phyloP scores from a whole-genome alignment of 2,797 vertebrate species.

The Oreochromis mossambicus region DNA sequence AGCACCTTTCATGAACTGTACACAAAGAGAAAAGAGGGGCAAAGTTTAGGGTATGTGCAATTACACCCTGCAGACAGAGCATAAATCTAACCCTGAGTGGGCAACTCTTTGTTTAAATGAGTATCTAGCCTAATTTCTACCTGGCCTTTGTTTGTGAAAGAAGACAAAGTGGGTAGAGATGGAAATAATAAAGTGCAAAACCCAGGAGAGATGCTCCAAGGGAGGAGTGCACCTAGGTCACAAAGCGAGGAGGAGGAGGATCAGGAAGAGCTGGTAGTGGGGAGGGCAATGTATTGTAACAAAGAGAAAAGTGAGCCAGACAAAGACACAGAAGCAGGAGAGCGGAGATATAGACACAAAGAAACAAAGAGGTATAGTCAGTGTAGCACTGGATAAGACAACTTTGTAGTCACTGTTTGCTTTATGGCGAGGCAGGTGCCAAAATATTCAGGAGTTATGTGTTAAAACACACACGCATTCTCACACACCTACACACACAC shows the following conservation, averaged over 20 bases:
- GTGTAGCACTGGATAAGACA: slow-evolving; percentile 6
- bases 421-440: slow-evolving; percentile 19
- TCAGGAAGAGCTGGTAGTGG: slow-evolving; percentile 16
- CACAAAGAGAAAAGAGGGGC: slow-evolving; percentile 37
- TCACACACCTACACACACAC: background rate
- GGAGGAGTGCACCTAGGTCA: slow-evolving; percentile 53
- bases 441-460: slow-evolving; percentile 22
- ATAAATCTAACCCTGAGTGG: slow-evolving; percentile 39
- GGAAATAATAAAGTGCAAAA: slow-evolving; percentile 63
- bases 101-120: slow-evolving; percentile 32
- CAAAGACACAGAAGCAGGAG: slow-evolving; percentile 42
- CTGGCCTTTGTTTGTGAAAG: slow-evolving; percentile 53
- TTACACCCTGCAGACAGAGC: slow-evolving; percentile 41
- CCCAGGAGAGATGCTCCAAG: slow-evolving; percentile 53
- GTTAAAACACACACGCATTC: background rate
- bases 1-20: slow-evolving; percentile 53
- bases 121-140: slow-evolving; percentile 41
- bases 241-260: slow-evolving; percentile 31
- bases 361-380: slow-evolving; percentile 58
- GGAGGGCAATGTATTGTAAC: slow-evolving; percentile 39
- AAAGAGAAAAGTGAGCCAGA: slow-evolving; percentile 62
- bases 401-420: slow-evolving; percentile 8
- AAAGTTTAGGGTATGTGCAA: slow-evolving; percentile 49
- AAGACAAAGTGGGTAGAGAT: slow-evolving; percentile 32
- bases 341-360: slow-evolving; percentile 62